Conservation (phyloP, 1,140 invertebrate genomes). For the Ephestia elutella region DNA sequence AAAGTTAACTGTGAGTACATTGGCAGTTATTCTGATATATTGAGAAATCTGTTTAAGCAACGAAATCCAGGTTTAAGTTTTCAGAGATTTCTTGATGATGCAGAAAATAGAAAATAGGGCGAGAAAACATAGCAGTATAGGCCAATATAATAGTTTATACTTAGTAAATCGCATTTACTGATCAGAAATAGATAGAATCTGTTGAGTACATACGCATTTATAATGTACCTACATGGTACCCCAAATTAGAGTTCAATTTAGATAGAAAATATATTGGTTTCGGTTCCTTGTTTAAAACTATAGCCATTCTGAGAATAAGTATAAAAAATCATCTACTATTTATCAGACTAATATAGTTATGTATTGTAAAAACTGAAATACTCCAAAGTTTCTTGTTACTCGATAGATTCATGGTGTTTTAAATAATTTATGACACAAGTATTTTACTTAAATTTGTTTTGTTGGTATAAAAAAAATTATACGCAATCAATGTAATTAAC, state of each 20-base stretch:
- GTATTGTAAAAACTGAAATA: too few relatives aligned
- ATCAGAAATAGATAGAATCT: constrained; percentile 6
- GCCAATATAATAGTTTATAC: constrained; percentile 17
- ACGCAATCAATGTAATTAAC: too few relatives aligned
- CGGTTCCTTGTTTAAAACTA: constrained; percentile 19
- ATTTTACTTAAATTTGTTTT: too few relatives aligned
- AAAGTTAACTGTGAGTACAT: constrained; percentile 44
- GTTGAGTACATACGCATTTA: constrained; percentile 18
- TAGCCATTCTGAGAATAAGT: too few relatives aligned
- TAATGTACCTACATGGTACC: constrained; percentile 8
- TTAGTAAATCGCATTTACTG: constrained; percentile 22
- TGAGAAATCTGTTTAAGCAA: constrained; percentile 24
- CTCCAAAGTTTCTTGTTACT: too few relatives aligned
- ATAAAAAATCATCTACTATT: too few relatives aligned
- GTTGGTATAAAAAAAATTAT: too few relatives aligned
- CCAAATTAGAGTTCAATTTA: not conserved
- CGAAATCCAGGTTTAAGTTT: constrained; percentile 22
- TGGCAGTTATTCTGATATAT: constrained; percentile 16
- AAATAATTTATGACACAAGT: too few relatives aligned
- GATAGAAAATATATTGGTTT: constrained; percentile 12
- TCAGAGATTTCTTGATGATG: constrained; percentile 36
- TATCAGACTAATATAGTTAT: too few relatives aligned
- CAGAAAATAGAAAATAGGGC: constrained; percentile 20
- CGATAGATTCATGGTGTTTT: too few relatives aligned
- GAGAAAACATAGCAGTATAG: constrained; percentile 15